Evolutionary conservation across 2,113 vertebrate species (phyloP).

Genomic region (Fukomys damarensis): DNA sequence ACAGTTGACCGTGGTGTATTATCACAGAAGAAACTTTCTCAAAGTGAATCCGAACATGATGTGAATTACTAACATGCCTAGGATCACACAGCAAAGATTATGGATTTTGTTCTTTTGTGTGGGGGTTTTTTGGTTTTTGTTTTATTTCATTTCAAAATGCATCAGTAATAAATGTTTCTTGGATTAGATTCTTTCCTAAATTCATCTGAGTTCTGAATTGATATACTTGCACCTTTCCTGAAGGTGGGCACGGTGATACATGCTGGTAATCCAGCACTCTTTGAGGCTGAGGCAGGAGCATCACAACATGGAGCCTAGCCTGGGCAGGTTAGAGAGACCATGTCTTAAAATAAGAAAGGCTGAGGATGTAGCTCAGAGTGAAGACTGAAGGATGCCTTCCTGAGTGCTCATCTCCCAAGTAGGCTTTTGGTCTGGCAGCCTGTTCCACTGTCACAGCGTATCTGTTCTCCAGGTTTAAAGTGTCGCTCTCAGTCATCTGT

Average conservation of each 20-base stretch:
- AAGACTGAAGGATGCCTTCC: neutral
- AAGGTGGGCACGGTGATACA: neutral
- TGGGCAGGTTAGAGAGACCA: neutral
- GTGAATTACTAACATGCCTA: neutral
- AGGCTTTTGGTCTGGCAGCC: neutral
- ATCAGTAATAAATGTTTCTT: slow-evolving; percentile 33
- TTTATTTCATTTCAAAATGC: slow-evolving; percentile 8
- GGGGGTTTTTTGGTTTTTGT: neutral
- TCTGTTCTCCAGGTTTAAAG: neutral
- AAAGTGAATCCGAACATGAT: neutral
- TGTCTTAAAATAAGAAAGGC: neutral
- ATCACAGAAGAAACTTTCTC: neutral
- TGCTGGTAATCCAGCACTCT: neutral
- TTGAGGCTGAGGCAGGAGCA: neutral
- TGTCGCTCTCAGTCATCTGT: neutral
- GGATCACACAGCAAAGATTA: neutral
- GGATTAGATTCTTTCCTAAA: slow-evolving; percentile 59
- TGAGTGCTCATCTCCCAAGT: neutral
- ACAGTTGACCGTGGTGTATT: neutral
- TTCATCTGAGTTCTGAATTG: neutral
- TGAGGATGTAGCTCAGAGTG: neutral
- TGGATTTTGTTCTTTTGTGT: neutral
- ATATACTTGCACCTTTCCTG: neutral
- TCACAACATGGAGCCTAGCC: neutral
- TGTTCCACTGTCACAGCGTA: neutral